Base-by-base conservation (phyloP, 2,888 invertebrate species). In the Amphipyra tragopoginis region DNA sequence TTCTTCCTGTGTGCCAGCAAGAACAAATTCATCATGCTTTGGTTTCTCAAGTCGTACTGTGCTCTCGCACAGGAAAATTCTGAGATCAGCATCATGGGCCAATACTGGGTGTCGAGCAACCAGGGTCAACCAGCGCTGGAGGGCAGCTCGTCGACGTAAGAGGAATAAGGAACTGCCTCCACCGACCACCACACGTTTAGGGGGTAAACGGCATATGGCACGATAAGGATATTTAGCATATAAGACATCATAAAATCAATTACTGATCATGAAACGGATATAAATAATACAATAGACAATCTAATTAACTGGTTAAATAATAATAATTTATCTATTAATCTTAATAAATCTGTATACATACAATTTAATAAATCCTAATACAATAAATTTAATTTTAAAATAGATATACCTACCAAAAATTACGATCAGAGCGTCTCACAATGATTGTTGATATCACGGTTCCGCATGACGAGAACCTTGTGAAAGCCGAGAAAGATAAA, bases 151-250 rank as follows among this genome's bases (percentile, higher is more conserved):
- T 5, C 97, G 93, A 52, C 96, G 96, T 86, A 97, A 96, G 29
- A 97, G 92, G 86, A 97, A 97, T 5, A 86, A 81, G 0, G 91
- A 86, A 61, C 94, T 93, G 66, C 96, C 96, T 0, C 97, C 96
- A 75, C 97, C 96, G 0, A 96, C 96, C 21, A 97, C 97, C 40
- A 97, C 96, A 64, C 97, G 96, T 85, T 97, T 97, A 1, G 97
- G 97, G 0, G 97, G 97, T 78, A 97, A 87, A 55, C 96, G 96
- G 72, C 97, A 97, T 77, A 97, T 95, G 65, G 97, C 95, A 56
- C 97, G 96, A 86, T 97, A 97, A 33, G 97, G 97, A 91, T 97
- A 97, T 86, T 97, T 95, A 7, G 96, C 95, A 64, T 96, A 89
- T 44, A 97, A 88, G 45, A 97, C 92, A 82, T 97, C 97, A 90